These are phyloP conservation scores for Penaeus vannamei DNA, from an alignment of 1,140 invertebrate species.

Conservation along the genomic window DNA sequence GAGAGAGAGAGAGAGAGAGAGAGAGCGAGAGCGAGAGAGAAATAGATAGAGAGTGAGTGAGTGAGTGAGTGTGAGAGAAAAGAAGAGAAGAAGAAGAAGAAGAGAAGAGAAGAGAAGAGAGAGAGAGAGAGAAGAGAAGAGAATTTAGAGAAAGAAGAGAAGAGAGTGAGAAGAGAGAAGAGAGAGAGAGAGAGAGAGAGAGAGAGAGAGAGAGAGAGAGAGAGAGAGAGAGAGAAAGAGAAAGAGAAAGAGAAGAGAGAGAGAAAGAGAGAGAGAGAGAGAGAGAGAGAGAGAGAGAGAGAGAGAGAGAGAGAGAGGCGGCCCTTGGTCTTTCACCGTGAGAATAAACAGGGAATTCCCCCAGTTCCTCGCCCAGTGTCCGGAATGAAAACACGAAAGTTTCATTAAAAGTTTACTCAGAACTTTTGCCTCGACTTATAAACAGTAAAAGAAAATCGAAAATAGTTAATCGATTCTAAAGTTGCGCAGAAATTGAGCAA, in stretches of 20 bases:
- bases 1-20: no score
- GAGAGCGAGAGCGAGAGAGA: no score
- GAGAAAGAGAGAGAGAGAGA: not conserved
- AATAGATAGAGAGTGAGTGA: no score
- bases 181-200: conserved; percentile 6
- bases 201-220: not conserved
- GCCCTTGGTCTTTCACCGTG: not conserved
- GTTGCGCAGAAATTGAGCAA: no score
- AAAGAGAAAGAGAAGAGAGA: not conserved
- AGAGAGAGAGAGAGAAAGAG: not conserved
- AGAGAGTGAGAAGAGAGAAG: not conserved
- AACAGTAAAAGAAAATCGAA: no score
- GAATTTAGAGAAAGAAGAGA: not conserved
- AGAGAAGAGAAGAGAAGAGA: not conserved
- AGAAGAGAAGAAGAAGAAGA: not conserved
- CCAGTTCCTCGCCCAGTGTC: no score
- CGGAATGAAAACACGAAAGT: no score
- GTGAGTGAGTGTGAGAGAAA: no score
- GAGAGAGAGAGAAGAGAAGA: not conserved
- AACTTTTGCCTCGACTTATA: no score
- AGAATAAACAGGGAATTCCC: not conserved
- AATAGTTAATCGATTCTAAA: no score
- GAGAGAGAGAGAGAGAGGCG: not conserved
- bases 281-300: conserved; percentile 6
- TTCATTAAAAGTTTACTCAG: no score